Conservation (phyloP, 2,888 invertebrate species). For the Diaphora mendica region DNA sequence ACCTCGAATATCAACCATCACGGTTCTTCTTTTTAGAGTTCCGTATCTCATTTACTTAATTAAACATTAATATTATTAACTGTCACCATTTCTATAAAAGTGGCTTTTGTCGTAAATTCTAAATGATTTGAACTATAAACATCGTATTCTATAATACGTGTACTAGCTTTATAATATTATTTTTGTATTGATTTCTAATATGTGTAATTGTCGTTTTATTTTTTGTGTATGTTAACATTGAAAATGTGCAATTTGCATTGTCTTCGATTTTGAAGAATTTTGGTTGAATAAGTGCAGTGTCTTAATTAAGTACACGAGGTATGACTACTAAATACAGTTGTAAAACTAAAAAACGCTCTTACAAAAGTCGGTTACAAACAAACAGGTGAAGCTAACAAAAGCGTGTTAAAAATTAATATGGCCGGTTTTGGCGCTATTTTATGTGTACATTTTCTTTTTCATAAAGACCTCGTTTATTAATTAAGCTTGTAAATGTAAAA, state of each 20-base stretch:
- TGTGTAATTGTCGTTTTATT: not conserved
- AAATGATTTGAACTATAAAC: not conserved
- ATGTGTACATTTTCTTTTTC: too few species aligned
- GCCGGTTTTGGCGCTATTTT: too few species aligned
- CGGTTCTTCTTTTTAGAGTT: conserved; percentile 67
- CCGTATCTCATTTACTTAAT: conserved; percentile 58
- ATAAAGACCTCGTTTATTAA: not conserved
- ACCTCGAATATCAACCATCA: conserved; percentile 78
- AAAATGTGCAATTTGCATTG: not conserved
- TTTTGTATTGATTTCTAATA: not conserved
- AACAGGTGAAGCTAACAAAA: too few species aligned
- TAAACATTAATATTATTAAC: conserved; percentile 18
- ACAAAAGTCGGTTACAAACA: too few species aligned
- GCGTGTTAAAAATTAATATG: too few species aligned
- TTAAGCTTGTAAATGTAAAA: not conserved
- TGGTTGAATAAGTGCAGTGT: not conserved
- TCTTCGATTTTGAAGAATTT: not conserved
- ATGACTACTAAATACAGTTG: too few species aligned
- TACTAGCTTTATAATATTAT: not conserved
- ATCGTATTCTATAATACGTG: not conserved
- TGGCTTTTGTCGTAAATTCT: conserved; percentile 8
- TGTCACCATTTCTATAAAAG: conserved; percentile 8
- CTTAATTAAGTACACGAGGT: too few species aligned
- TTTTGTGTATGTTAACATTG: not conserved
- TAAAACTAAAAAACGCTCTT: too few species aligned